Percentiles rank a stretch among this genome's conserved stretches.
These are phyloP conservation scores for Rhinolophus ferrumequinum DNA, from an alignment of 2,113 vertebrate species.

Conservation along the genomic window DNA sequence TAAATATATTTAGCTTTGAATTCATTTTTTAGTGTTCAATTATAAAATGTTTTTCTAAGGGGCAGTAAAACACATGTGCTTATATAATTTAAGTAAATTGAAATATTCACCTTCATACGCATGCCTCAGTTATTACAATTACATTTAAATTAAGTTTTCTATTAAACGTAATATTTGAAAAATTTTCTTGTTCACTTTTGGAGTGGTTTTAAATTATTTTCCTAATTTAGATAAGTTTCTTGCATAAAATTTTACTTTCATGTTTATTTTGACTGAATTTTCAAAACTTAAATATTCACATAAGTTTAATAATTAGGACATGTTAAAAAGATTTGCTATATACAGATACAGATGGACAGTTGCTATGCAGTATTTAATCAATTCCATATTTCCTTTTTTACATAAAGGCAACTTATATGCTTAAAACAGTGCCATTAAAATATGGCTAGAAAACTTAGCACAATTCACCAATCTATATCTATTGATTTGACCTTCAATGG, in stretches of 20 bases:
- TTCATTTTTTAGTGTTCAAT: background rate
- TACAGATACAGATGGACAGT: background rate
- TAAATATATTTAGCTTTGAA: constrained; percentile 3
- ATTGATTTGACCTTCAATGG: constrained; percentile 43
- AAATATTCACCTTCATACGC: background rate
- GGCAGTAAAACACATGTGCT: background rate
- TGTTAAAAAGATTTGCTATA: constrained; percentile 49
- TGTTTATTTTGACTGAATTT: background rate
- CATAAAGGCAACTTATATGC: background rate
- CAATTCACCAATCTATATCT: constrained; percentile 47
- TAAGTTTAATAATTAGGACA: constrained; percentile 32
- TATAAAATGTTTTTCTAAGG: background rate
- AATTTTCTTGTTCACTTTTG: background rate
- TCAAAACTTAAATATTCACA: background rate
- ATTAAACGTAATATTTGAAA: background rate
- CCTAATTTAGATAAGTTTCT: background rate
- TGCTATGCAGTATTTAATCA: background rate
- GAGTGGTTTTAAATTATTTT: background rate
- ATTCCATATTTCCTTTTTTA: constrained; percentile 27
- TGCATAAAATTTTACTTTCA: background rate
- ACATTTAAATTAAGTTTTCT: constrained; percentile 22
- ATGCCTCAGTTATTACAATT: background rate
- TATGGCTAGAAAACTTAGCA: background rate
- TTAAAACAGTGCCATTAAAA: constrained; percentile 45
- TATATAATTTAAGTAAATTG: background rate